phyloP scores from a whole-genome alignment of 2,797 vertebrate species.

The Galagoides demidoff region DNA sequence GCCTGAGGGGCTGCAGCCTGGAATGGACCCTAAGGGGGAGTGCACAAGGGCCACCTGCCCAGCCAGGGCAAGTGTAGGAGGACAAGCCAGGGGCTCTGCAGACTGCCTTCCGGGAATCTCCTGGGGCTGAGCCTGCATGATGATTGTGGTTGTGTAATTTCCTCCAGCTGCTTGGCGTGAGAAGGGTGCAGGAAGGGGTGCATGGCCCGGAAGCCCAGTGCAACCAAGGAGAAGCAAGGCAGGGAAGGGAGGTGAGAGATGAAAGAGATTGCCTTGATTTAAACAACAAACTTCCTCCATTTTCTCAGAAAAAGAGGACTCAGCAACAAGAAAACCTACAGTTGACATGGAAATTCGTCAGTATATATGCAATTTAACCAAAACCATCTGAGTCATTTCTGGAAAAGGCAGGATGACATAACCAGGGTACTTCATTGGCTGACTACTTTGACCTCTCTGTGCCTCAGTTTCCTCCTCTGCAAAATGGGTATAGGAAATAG shows the following conservation, averaged over 20 bases:
- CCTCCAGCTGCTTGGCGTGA: not conserved
- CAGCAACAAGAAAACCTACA: not conserved
- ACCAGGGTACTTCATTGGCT: not conserved
- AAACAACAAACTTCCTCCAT: not conserved
- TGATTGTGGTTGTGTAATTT: not conserved
- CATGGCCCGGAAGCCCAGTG: not conserved
- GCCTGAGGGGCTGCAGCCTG: not conserved
- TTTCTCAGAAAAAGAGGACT: conserved; percentile 61
- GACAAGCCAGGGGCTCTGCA: not conserved
- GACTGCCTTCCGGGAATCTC: not conserved
- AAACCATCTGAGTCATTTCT: not conserved
- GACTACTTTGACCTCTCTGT: not conserved
- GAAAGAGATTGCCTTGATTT: not conserved
- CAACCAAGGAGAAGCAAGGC: not conserved
- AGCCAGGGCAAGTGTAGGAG: not conserved
- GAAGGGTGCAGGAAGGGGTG: not conserved
- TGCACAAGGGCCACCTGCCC: not conserved
- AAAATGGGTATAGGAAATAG: not conserved
- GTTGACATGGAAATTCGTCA: not conserved
- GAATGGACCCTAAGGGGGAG: not conserved
- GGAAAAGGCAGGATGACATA: not conserved
- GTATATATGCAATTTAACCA: rapidly evolving
- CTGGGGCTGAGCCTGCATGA: not conserved
- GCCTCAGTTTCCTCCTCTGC: not conserved
- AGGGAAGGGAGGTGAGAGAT: not conserved